Percentiles rank a stretch among this genome's conserved stretches.
phyloP scores from a whole-genome alignment of 2,888 invertebrate genomes.

The Chrysodeixis includens region DNA sequence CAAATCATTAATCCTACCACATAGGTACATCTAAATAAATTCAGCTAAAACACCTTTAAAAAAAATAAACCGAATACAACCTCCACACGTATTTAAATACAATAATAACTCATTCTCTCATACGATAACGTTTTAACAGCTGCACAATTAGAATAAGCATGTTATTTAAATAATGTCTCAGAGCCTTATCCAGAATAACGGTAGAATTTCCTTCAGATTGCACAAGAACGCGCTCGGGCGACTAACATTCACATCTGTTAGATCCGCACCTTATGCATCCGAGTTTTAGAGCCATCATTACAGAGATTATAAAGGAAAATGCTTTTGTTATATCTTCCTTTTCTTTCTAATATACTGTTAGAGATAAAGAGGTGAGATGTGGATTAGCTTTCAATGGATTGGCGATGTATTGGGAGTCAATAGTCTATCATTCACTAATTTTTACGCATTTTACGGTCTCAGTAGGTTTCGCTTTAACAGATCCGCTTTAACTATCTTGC shows the following conservation, averaged over 20 bases:
- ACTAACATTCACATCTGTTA: slow-evolving; percentile 59
- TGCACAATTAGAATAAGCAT: slow-evolving; percentile 49
- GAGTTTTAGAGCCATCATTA: slow-evolving; percentile 59
- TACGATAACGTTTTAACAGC: slow-evolving; percentile 43
- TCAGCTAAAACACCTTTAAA: neutral
- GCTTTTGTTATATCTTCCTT: slow-evolving; percentile 53
- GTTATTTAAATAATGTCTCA: slow-evolving; percentile 55
- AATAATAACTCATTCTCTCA: slow-evolving; percentile 18
- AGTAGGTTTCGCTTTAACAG: too few species aligned
- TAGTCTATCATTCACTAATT: too few species aligned
- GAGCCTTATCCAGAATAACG: slow-evolving; percentile 51
- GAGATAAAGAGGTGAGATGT: slow-evolving; percentile 54
- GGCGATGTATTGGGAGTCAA: too few species aligned
- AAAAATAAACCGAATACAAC: neutral
- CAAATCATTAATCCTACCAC: too few species aligned
- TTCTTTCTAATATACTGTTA: slow-evolving; percentile 55
- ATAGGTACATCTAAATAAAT: too few species aligned
- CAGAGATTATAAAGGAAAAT: slow-evolving; percentile 52
- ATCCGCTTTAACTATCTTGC: too few species aligned
- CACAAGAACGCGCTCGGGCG: slow-evolving; percentile 54
- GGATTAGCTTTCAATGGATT: slow-evolving; percentile 3
- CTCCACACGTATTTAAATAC: slow-evolving; percentile 1
- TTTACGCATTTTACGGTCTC: too few species aligned
- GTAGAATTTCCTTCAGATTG: slow-evolving; percentile 53
- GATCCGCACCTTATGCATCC: slow-evolving; percentile 62